A percentile compares a stretch with the other conserved stretches of the same genome.
Conservation (phyloP, 2,797 vertebrate species). For the Thaleichthys pacificus region DNA sequence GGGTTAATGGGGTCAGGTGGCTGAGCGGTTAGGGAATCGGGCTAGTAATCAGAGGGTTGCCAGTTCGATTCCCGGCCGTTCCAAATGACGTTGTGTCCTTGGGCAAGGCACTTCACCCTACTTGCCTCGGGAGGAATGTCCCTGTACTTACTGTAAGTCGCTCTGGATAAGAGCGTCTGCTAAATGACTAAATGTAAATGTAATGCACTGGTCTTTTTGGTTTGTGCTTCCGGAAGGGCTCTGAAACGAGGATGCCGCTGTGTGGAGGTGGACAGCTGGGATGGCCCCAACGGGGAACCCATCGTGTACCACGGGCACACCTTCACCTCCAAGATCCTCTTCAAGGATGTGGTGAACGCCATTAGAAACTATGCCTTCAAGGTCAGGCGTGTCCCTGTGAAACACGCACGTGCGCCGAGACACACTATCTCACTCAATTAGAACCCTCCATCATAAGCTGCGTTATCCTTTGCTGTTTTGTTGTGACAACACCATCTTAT, state of each 20-base stretch:
- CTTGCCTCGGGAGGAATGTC: no score
- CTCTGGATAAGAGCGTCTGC: no score
- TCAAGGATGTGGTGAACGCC: conserved; percentile 86
- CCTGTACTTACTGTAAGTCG: no score
- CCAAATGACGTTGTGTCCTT: no score
- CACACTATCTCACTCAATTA: background rate
- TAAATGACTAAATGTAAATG: no score
- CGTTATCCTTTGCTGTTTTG: background rate
- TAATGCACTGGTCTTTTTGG: background rate
- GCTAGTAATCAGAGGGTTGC: no score
- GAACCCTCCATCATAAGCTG: background rate
- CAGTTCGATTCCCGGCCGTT: no score
- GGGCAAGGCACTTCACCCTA: no score
- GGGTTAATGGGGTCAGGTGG: no score
- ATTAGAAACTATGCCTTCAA: conserved; percentile 89
- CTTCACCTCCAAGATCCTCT: conserved; percentile 91
- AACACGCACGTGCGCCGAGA: no score
- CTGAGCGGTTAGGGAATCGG: no score
- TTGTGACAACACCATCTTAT: background rate
- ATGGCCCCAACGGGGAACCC: conserved; percentile 88
- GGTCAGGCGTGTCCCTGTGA: conserved; percentile 50
- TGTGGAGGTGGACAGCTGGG: conserved; percentile 94
- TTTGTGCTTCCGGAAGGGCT: conserved; percentile 68
- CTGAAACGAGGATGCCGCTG: conserved; percentile 86
- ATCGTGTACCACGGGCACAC: conserved; percentile 93